A percentile compares a stretch with the other conserved stretches of the same genome.
Conservation (phyloP, 2,888 invertebrate species). For the Uropetala carovei region DNA sequence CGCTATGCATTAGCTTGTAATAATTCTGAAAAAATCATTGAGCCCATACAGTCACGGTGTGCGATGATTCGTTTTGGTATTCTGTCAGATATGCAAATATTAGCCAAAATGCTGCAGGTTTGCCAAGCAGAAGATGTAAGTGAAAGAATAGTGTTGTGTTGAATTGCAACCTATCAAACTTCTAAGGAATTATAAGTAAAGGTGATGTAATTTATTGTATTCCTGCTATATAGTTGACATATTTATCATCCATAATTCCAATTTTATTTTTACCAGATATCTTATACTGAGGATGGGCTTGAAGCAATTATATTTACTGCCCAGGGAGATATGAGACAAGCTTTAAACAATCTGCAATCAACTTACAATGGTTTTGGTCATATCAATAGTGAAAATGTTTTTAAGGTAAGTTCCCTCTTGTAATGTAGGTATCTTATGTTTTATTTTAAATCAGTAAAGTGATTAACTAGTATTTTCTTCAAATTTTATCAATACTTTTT, state of each 20-base stretch:
- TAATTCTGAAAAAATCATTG: constrained; percentile 98
- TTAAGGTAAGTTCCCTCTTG: constrained; percentile 80
- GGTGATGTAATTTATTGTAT: not conserved
- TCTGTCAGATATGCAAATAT: constrained; percentile 92
- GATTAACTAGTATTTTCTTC: no score
- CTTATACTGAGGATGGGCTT: constrained; percentile 93
- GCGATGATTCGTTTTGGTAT: constrained; percentile 96
- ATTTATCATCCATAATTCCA: not conserved
- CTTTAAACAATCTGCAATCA: constrained; percentile 97
- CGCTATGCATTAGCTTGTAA: constrained; percentile 99
- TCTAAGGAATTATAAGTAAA: not conserved
- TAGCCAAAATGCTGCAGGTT: constrained; percentile 87
- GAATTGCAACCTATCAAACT: constrained; percentile 16
- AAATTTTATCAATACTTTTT: no score
- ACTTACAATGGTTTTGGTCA: constrained; percentile 94
- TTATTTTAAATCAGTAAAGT: no score
- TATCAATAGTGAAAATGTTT: constrained; percentile 95
- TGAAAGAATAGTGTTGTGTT: constrained; percentile 60
- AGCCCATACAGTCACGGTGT: constrained; percentile 98
- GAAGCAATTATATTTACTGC: constrained; percentile 98
- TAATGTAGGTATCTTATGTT: not conserved
- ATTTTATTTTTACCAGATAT: constrained; percentile 76
- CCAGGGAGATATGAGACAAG: constrained; percentile 99
- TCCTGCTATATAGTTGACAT: not conserved
- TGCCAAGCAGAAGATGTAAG: constrained; percentile 84